Evolutionary conservation across 2,888 invertebrate species (phyloP).

Genomic region (Meghimatium bilineatum): DNA sequence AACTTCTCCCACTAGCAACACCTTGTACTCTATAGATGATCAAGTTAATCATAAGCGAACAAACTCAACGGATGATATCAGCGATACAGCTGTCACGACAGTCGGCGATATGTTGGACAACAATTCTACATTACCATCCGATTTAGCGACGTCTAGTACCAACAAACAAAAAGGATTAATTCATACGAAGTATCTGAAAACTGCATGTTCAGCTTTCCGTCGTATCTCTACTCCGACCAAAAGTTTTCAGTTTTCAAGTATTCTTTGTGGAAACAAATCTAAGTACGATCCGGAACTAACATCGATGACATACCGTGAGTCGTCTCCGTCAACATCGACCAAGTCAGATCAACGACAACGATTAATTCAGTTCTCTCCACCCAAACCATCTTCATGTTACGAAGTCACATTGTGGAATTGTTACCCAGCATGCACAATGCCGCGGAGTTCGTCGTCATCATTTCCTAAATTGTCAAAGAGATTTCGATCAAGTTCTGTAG

Average conservation of each 20-base stretch:
- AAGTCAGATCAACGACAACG: not conserved
- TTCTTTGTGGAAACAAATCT: conserved; percentile 16
- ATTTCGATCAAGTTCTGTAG: conserved; percentile 21
- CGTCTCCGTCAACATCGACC: not conserved
- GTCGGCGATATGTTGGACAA: too few relatives aligned
- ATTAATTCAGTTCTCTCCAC: not conserved
- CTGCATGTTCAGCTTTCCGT: conserved; percentile 12
- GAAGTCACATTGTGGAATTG: not conserved
- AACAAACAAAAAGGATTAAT: not conserved
- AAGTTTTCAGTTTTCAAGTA: not conserved
- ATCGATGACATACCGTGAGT: conserved; percentile 4
- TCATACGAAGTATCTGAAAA: conserved; percentile 10
- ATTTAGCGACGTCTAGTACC: not conserved
- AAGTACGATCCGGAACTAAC: conserved; percentile 37
- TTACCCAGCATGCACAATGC: not conserved
- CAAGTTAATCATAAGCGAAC: not conserved
- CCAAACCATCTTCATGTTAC: not conserved
- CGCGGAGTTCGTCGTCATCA: not conserved
- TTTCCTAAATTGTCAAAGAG: not conserved
- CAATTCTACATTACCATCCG: too few relatives aligned
- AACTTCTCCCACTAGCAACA: not conserved
- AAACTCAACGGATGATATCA: not conserved
- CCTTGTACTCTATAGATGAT: not conserved
- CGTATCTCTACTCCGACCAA: conserved; percentile 29
- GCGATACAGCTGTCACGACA: too few relatives aligned